Conservation (phyloP, 2,888 invertebrate species). For the Drosophila tripunctata region DNA sequence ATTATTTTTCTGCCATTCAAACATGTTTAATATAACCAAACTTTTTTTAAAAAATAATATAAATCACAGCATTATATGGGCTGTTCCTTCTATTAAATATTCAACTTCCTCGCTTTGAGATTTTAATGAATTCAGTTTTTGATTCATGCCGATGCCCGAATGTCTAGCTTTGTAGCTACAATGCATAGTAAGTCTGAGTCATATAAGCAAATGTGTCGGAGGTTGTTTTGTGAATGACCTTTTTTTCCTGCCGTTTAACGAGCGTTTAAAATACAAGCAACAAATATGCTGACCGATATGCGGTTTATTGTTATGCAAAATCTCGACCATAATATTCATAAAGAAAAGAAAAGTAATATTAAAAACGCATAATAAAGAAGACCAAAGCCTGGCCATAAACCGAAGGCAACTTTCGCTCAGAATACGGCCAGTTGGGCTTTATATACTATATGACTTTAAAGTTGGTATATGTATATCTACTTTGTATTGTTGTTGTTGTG, state of each 20-base stretch:
- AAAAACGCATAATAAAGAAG: constrained; percentile 64
- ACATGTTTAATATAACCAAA: too few relatives aligned
- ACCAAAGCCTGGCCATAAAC: constrained; percentile 46
- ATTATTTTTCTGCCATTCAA: too few relatives aligned
- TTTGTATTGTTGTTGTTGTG: neutral
- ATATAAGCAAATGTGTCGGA: constrained; percentile 2
- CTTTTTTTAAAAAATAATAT: too few relatives aligned
- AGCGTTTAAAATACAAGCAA: constrained; percentile 37
- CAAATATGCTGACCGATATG: constrained; percentile 73
- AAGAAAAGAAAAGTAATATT: constrained; percentile 65
- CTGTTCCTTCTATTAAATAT: too few relatives aligned
- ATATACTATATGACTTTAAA: constrained; percentile 18
- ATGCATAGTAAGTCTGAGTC: constrained; percentile 21
- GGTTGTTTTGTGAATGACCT: constrained; percentile 25
- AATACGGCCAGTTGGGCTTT: constrained; percentile 24
- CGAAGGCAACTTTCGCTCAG: constrained; percentile 44
- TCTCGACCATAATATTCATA: constrained; percentile 51
- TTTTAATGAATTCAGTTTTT: neutral
- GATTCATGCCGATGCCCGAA: constrained; percentile 17
- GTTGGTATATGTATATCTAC: neutral
- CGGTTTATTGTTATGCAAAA: constrained; percentile 77
- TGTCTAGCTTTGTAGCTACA: constrained; percentile 24
- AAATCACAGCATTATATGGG: too few relatives aligned
- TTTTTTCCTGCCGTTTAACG: constrained; percentile 22
- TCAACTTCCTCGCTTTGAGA: too few relatives aligned